phyloP scores from a whole-genome alignment of 2,797 vertebrate species.

The Anabacerthia variegaticeps region DNA sequence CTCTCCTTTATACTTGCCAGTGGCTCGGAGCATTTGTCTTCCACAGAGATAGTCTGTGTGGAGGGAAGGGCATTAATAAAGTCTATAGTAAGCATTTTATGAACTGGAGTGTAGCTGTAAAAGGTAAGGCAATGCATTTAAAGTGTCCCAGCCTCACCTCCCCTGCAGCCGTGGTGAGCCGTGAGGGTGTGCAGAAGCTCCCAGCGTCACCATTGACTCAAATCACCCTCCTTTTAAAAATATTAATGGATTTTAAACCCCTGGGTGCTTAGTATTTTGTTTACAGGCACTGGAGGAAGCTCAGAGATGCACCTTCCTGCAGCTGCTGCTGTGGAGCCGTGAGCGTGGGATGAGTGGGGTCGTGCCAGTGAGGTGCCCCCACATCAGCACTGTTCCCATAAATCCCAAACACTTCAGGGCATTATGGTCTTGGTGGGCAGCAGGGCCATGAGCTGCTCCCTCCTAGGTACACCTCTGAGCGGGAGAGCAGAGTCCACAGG shows the following conservation, averaged over 20 bases:
- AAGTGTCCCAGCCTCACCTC: not conserved
- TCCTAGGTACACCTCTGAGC: not conserved
- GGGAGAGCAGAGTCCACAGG: accelerated
- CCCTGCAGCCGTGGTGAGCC: not conserved
- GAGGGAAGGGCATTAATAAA: not conserved
- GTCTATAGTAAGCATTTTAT: constrained; percentile 22
- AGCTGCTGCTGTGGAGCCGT: not conserved
- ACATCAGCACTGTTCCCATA: constrained; percentile 75
- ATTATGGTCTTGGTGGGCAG: constrained; percentile 7
- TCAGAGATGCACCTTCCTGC: constrained; percentile 9
- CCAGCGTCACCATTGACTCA: not conserved
- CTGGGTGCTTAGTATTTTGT: not conserved
- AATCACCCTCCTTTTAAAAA: not conserved
- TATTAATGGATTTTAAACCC: not conserved
- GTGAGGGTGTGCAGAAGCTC: not conserved
- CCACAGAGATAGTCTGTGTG: not conserved
- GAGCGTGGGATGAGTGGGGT: not conserved
- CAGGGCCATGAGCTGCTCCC: not conserved
- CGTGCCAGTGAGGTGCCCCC: constrained; percentile 64
- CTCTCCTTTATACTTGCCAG: not conserved
- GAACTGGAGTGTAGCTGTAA: not conserved
- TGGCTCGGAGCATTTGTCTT: not conserved
- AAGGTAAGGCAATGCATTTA: not conserved
- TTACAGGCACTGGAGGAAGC: not conserved
- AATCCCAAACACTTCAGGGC: constrained; percentile 75